Evolutionary conservation across 2,888 invertebrate genomes (phyloP).

Genomic region (Diarsia mendica): DNA sequence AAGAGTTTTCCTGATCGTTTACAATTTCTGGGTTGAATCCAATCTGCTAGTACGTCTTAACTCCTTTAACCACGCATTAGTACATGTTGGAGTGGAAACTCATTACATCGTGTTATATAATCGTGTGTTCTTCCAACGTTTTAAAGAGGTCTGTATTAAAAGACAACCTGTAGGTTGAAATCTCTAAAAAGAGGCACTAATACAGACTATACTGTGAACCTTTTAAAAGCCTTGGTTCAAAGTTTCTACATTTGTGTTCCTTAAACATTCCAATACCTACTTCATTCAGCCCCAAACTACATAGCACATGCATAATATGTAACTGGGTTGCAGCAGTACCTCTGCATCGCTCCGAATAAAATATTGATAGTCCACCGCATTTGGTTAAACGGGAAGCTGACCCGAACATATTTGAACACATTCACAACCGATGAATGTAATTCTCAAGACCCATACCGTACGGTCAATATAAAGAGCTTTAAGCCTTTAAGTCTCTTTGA

Average conservation of each 20-base stretch:
- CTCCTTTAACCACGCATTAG: background rate
- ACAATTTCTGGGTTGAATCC: background rate
- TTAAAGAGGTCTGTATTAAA: background rate
- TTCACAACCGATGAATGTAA: conserved; percentile 22
- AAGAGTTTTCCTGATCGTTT: background rate
- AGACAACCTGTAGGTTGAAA: background rate
- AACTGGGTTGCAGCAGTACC: conserved; percentile 15
- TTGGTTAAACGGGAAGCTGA: conserved; percentile 26
- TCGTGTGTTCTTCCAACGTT: background rate
- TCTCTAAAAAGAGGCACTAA: background rate
- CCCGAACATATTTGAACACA: conserved; percentile 34
- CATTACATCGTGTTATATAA: conserved; percentile 17
- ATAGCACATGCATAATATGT: conserved; percentile 25
- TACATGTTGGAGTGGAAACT: background rate
- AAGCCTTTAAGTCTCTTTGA: conserved; percentile 26
- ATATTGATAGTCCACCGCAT: conserved; percentile 35
- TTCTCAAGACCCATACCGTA: conserved; percentile 9
- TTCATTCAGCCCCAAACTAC: conserved; percentile 21
- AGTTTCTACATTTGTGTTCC: conserved; percentile 1
- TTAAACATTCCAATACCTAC: conserved; percentile 1
- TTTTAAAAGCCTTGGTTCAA: no score
- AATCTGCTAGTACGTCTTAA: conserved; percentile 1
- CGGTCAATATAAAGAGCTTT: background rate
- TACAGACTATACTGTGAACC: no score
- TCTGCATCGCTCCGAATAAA: conserved; percentile 32